Percentiles rank a stretch among this genome's conserved stretches.
Conservation (phyloP, 2,113 vertebrate genomes). For the Chiloscyllium plagiosum region DNA sequence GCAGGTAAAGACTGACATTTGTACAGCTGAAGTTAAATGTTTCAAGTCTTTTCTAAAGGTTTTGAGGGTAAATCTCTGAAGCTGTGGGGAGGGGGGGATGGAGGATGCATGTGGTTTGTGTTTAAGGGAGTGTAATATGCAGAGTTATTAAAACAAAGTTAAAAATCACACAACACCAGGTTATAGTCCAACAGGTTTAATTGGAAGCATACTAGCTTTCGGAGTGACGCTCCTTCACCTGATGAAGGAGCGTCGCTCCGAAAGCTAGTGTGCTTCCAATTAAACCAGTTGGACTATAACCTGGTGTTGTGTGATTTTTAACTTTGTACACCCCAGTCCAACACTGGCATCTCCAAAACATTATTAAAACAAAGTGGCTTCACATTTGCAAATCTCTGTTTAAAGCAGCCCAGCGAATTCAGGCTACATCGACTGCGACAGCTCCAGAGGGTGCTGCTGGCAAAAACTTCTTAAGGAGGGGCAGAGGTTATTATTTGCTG, state of each 20-base stretch:
- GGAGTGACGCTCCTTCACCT: no score
- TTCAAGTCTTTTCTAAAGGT: background rate
- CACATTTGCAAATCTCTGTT: background rate
- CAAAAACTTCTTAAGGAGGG: background rate
- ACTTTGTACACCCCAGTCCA: no score
- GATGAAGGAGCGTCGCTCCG: no score
- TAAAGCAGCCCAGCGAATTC: background rate
- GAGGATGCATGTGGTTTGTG: background rate
- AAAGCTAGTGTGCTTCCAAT: no score
- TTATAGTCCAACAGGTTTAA: no score
- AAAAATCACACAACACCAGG: no score
- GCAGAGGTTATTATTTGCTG: background rate
- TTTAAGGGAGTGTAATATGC: background rate
- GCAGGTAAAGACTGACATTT: background rate
- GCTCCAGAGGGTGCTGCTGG: background rate
- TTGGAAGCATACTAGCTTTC: no score
- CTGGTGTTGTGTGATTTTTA: no score
- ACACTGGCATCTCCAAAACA: no score
- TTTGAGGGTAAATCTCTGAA: background rate
- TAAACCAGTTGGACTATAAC: no score
- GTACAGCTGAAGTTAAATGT: background rate
- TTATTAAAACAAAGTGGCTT: background rate
- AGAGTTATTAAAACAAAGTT: background rate
- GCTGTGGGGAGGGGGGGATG: background rate
- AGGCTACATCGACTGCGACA: background rate